These are phyloP conservation scores for Lutraria lutraria DNA, from an alignment of 2,888 invertebrate genomes.

Conservation along the genomic window DNA sequence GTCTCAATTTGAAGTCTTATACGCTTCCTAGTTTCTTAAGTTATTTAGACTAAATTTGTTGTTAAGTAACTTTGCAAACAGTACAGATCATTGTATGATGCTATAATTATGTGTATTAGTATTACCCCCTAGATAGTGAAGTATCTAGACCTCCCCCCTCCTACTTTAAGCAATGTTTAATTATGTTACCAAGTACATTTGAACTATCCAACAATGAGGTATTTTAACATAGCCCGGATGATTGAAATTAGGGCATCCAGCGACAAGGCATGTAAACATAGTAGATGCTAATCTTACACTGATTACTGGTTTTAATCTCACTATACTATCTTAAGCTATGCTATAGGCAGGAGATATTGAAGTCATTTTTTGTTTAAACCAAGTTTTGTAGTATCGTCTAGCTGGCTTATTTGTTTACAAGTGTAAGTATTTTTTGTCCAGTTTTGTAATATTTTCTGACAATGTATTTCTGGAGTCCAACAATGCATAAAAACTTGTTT, in stretches of 20 bases:
- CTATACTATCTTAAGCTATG: not conserved
- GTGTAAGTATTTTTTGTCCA: slow-evolving; percentile 1
- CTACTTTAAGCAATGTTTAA: not conserved
- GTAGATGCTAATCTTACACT: not conserved
- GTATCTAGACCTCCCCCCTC: not conserved
- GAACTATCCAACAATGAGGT: not conserved
- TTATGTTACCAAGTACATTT: slow-evolving; percentile 8
- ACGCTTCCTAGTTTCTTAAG: slow-evolving; percentile 5
- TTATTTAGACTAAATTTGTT: not conserved
- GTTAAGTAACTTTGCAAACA: not conserved
- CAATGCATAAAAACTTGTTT: too few species aligned
- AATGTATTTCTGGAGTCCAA: not conserved
- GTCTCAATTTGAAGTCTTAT: not conserved
- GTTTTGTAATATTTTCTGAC: not conserved
- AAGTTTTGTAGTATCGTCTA: not conserved
- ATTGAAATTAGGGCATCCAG: not conserved
- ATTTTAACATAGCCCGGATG: not conserved
- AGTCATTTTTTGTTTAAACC: not conserved
- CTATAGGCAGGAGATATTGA: not conserved
- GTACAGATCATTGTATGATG: not conserved
- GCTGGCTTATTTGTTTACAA: not conserved
- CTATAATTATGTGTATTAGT: not conserved
- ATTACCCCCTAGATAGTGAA: not conserved
- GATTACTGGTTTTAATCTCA: not conserved
- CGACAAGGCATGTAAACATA: not conserved